Conservation (phyloP, 2,888 invertebrate species). For the Drosophila melanocephala region DNA sequence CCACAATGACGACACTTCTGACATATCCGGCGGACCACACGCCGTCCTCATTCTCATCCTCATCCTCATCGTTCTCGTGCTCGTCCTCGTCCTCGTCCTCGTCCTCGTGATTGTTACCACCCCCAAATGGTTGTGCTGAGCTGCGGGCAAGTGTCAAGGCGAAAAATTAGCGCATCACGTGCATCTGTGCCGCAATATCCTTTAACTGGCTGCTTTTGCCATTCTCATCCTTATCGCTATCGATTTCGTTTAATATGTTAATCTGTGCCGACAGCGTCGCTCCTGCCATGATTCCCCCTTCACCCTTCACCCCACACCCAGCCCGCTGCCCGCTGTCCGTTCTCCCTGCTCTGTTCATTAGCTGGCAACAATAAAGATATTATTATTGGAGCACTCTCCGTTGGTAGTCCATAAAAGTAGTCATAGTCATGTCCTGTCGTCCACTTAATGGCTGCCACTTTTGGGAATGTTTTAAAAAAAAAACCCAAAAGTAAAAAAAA, state of each 20-base stretch:
- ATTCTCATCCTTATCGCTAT: constrained; percentile 59
- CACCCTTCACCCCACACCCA: background rate
- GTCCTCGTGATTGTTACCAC: constrained; percentile 20
- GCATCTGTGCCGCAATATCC: constrained; percentile 75
- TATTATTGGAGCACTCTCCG: constrained; percentile 61
- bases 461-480: constrained; percentile 44
- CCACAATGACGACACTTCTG: constrained; percentile 77
- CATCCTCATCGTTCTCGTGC: background rate
- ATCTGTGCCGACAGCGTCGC: constrained; percentile 59
- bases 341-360: constrained; percentile 57
- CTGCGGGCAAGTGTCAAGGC: constrained; percentile 77
- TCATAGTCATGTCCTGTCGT: constrained; percentile 62
- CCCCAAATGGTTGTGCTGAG: constrained; percentile 18
- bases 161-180: constrained; percentile 82
- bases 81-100: background rate
- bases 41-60: constrained; percentile 29
- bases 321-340: background rate
- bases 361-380: constrained; percentile 62
- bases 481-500: constrained; percentile 18
- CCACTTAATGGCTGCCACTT: constrained; percentile 67
- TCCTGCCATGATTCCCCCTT: background rate
- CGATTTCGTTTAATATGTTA: constrained; percentile 82
- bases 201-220: constrained; percentile 44
- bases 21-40: constrained; percentile 82
- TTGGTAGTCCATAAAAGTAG: constrained; percentile 63